Percentiles rank a stretch among this genome's conserved stretches.
Conservation (phyloP, 2,797 vertebrate species). For the Sylvia borin region DNA sequence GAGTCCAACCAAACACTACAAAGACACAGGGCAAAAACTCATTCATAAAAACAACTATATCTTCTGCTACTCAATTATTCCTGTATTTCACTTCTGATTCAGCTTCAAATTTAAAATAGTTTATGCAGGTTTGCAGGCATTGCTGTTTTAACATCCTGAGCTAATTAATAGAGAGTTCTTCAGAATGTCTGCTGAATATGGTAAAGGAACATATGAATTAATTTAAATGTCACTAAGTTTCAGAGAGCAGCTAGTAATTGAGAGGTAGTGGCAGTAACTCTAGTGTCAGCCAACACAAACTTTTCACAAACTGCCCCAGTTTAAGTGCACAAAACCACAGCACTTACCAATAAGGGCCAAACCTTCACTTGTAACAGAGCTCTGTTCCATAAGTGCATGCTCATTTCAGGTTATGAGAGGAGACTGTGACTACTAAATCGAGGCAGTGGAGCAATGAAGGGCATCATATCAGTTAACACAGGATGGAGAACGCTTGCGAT, state of each 20-base stretch:
- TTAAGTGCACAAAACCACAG: neutral
- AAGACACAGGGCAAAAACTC: constrained; percentile 42
- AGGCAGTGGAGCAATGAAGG: neutral
- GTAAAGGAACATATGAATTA: neutral
- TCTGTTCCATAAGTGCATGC: neutral
- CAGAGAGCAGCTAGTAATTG: constrained; percentile 34
- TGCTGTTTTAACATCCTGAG: constrained; percentile 54
- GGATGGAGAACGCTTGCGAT: neutral
- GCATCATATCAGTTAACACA: neutral
- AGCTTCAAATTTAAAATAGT: neutral
- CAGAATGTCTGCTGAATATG: neutral
- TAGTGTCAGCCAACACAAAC: constrained; percentile 11
- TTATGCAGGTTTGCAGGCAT: constrained; percentile 40
- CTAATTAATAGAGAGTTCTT: constrained; percentile 32
- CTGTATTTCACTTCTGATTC: constrained; percentile 32
- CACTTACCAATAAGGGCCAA: neutral
- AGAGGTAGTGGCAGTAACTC: constrained; percentile 54
- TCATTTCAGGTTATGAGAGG: neutral
- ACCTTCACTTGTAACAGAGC: neutral
- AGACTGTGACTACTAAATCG: neutral
- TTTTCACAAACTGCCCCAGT: neutral
- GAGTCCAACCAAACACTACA: constrained; percentile 57
- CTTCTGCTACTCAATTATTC: constrained; percentile 25
- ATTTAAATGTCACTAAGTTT: neutral
- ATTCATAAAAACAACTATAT: constrained; percentile 37